These are phyloP conservation scores for Pogonocherus hispidulus DNA, from an alignment of 2,888 invertebrate genomes.

Conservation along the genomic window DNA sequence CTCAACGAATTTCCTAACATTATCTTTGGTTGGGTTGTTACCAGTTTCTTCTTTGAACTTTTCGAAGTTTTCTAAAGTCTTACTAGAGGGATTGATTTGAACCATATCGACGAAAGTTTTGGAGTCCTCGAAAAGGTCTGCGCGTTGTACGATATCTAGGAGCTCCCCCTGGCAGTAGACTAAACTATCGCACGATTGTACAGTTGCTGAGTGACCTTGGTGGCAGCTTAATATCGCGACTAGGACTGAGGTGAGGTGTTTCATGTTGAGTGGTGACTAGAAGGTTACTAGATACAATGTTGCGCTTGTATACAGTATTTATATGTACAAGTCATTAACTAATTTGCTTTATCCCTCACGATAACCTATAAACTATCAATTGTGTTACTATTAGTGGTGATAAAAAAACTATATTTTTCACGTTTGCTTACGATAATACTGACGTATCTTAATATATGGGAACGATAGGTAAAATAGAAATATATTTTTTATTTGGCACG, in stretches of 20 bases:
- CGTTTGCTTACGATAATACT: slow-evolving; percentile 2
- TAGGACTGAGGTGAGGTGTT: neutral
- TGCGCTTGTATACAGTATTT: neutral
- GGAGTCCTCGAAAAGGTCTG: slow-evolving; percentile 79
- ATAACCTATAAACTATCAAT: slow-evolving; percentile 16
- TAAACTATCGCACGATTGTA: slow-evolving; percentile 70
- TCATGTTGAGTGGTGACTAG: slow-evolving; percentile 6
- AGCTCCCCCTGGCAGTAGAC: slow-evolving; percentile 84
- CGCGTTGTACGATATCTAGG: slow-evolving; percentile 80
- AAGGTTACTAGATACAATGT: neutral
- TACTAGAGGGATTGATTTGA: slow-evolving; percentile 67
- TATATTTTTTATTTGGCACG: neutral
- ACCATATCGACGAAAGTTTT: slow-evolving; percentile 84
- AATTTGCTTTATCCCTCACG: neutral
- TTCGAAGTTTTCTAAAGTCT: slow-evolving; percentile 73
- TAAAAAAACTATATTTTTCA: neutral
- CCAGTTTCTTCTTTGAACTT: slow-evolving; percentile 70
- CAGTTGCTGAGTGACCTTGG: neutral
- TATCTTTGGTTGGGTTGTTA: slow-evolving; percentile 68
- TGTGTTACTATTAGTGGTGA: neutral
- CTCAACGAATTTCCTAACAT: slow-evolving; percentile 72
- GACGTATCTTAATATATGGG: slow-evolving; percentile 3
- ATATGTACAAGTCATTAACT: neutral
- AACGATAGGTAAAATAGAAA: neutral
- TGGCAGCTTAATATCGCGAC: neutral